Percentiles rank a stretch among this genome's conserved stretches.
Evolutionary conservation across 2,888 invertebrate genomes (phyloP).

Genomic region (Bembecia ichneumoniformis): DNA sequence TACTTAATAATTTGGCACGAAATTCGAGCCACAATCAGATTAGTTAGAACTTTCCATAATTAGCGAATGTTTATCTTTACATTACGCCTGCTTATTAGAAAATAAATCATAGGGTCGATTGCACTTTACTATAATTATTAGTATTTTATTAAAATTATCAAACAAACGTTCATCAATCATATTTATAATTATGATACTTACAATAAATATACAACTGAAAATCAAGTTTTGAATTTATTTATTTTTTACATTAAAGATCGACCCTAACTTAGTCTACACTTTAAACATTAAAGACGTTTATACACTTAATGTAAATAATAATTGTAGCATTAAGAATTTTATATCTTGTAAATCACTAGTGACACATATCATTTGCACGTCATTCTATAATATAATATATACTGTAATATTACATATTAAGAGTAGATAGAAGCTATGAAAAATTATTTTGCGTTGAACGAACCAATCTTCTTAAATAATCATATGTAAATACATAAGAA

Average conservation of each 20-base stretch:
- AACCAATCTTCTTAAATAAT: neutral
- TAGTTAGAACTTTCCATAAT: no score
- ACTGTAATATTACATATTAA: slow-evolving; percentile 6
- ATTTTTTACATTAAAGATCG: neutral
- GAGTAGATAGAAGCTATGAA: slow-evolving; percentile 24
- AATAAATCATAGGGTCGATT: no score
- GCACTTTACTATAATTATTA: no score
- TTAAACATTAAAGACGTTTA: slow-evolving; percentile 2
- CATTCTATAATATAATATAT: slow-evolving; percentile 56
- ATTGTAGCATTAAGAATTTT: slow-evolving; percentile 32
- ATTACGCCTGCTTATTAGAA: no score
- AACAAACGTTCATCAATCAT: no score
- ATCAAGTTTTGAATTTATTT: no score
- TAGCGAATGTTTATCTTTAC: no score
- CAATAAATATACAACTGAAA: no score
- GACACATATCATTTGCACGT: slow-evolving; percentile 68
- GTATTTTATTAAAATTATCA: no score
- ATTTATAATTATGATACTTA: no score
- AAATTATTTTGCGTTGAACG: slow-evolving; percentile 24
- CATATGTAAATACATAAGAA: neutral
- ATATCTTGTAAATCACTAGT: slow-evolving; percentile 55
- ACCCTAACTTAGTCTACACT: neutral
- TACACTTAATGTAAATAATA: slow-evolving; percentile 1
- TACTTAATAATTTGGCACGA: no score
- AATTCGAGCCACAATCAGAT: no score